Conservation (phyloP, 2,888 invertebrate genomes). For the Athalia cordata region DNA sequence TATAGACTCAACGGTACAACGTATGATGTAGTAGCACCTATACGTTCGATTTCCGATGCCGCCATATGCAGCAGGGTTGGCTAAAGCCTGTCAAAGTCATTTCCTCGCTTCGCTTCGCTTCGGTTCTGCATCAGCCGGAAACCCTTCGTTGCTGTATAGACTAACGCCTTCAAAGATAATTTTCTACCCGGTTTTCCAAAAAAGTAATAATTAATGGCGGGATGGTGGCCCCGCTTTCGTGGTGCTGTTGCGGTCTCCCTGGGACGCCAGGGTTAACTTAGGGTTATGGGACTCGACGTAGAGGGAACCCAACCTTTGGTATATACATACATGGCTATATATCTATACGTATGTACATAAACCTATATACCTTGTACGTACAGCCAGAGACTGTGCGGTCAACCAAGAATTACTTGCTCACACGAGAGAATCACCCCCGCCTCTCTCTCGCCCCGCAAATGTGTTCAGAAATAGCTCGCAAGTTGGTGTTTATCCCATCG, state of each 20-base stretch:
- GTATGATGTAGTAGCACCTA: no score
- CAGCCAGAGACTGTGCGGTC: background rate
- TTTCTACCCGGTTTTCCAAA: background rate
- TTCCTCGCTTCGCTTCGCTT: background rate
- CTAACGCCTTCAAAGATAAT: constrained; percentile 23
- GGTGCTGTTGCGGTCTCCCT: constrained; percentile 21
- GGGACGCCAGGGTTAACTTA: constrained; percentile 30
- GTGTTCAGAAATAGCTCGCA: constrained; percentile 21
- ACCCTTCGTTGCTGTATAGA: background rate
- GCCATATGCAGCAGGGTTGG: background rate
- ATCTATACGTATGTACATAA: background rate
- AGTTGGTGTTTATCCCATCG: constrained; percentile 14
- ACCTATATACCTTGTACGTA: background rate
- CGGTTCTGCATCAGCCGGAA: background rate
- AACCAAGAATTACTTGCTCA: constrained; percentile 24
- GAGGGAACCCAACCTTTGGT: constrained; percentile 19
- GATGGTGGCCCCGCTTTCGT: constrained; percentile 3
- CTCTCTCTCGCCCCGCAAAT: background rate
- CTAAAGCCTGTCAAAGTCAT: constrained; percentile 20
- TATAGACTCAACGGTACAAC: no score
- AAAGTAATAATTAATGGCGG: constrained; percentile 40
- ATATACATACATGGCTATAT: background rate
- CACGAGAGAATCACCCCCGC: background rate
- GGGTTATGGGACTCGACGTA: constrained; percentile 30
- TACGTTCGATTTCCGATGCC: constrained; percentile 13